phyloP scores from a whole-genome alignment of 2,113 vertebrate genomes.

The Barnardius zonarius region DNA sequence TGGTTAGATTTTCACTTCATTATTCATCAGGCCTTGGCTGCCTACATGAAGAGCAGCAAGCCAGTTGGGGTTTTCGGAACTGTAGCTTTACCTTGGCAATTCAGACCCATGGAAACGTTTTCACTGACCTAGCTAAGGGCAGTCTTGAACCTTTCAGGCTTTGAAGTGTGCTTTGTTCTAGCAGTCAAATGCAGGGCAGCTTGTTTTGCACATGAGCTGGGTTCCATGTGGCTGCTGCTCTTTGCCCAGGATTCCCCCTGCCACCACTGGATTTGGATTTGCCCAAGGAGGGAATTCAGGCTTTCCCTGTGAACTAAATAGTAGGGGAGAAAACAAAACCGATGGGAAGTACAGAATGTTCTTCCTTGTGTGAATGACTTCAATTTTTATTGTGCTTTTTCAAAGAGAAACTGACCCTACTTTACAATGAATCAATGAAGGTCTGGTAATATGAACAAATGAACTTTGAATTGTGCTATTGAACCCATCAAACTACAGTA shows the following conservation, averaged over 20 bases:
- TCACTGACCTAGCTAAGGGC: not conserved
- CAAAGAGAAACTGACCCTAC: not conserved
- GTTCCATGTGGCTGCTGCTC: not conserved
- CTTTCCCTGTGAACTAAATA: not conserved
- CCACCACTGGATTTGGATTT: not conserved
- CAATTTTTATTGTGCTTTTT: not conserved
- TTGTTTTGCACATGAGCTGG: not conserved
- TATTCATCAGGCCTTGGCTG: not conserved
- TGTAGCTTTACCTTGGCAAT: not conserved
- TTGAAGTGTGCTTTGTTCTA: not conserved
- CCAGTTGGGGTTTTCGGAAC: not conserved
- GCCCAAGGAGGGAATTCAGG: not conserved
- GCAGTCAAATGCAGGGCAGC: not conserved
- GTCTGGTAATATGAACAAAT: not conserved
- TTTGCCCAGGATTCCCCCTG: not conserved
- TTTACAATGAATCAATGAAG: not conserved
- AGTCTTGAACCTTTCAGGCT: not conserved
- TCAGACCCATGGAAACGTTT: not conserved
- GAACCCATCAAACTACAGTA: not conserved
- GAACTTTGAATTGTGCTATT: not conserved
- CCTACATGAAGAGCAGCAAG: not conserved
- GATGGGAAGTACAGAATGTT: not conserved
- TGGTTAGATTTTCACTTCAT: slow-evolving; percentile 7
- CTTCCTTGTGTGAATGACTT: not conserved
- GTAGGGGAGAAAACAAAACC: not conserved